phyloP scores from a whole-genome alignment of 2,888 invertebrate genomes.

The Athripsodes cinereus region DNA sequence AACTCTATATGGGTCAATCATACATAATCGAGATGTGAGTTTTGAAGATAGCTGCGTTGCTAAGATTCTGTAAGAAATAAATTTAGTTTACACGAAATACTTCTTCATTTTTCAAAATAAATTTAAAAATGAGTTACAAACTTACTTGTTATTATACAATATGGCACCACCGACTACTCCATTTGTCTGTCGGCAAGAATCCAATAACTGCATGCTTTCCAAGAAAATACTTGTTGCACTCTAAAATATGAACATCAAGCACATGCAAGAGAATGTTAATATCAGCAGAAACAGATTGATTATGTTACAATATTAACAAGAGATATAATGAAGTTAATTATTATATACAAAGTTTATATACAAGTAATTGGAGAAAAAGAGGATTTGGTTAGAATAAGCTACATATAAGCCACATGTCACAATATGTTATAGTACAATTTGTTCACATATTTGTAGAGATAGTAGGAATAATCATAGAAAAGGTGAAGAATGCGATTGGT shows the following conservation, averaged over 20 bases:
- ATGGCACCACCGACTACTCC: constrained; percentile 81
- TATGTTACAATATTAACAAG: no score
- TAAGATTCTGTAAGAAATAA: constrained; percentile 57
- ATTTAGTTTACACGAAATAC: background rate
- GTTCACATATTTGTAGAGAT: no score
- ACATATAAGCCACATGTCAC: no score
- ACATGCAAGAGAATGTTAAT: constrained; percentile 1
- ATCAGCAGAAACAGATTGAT: no score
- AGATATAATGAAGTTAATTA: no score
- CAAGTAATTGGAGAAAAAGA: no score
- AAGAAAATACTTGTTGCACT: constrained; percentile 81
- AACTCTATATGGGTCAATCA: constrained; percentile 78
- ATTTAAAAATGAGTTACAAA: constrained; percentile 28
- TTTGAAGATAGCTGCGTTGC: constrained; percentile 70
- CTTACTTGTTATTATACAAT: constrained; percentile 83
- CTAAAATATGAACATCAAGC: constrained; percentile 46
- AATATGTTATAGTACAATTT: no score
- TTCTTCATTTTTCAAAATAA: background rate
- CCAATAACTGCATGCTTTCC: constrained; percentile 80
- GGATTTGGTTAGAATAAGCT: no score
- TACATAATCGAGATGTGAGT: constrained; percentile 71
- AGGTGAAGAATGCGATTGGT: no score
- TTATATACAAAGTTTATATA: no score
- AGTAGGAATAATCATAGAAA: no score
- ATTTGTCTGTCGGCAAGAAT: constrained; percentile 72